phyloP scores from a whole-genome alignment of 2,888 invertebrate genomes.

The Volucella inanis region DNA sequence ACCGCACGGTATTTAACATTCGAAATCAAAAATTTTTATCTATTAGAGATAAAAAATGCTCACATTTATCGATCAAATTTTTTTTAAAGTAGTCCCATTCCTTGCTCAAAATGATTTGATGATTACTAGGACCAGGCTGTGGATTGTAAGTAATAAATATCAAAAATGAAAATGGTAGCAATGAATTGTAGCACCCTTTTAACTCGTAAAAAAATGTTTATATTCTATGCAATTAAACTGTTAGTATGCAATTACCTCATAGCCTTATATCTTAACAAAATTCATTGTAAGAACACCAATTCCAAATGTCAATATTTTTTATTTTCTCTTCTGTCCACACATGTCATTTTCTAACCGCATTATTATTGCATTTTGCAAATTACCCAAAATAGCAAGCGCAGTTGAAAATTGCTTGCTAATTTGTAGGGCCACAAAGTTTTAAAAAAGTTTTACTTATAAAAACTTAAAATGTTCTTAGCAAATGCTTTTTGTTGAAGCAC shows the following conservation, averaged over 20 bases:
- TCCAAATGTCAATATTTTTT: constrained; percentile 14
- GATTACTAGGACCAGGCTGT: no score
- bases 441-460: neutral
- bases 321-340: neutral
- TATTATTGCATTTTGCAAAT: constrained; percentile 43
- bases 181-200: no score
- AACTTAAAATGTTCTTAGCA: constrained; percentile 52
- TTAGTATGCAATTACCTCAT: neutral
- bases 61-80: no score
- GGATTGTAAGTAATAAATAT: no score
- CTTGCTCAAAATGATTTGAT: no score
- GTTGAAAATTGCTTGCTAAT: neutral
- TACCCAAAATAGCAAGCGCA: constrained; percentile 29
- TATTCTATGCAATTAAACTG: no score
- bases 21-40: no score
- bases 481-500: neutral
- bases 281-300: neutral
- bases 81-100: no score
- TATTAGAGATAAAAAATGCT: no score
- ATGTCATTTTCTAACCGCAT: constrained; percentile 46
- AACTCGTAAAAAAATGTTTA: no score
- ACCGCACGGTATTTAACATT: no score
- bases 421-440: neutral
- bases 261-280: neutral
- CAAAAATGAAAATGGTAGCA: no score